These are phyloP conservation scores for Sorex araneus DNA, from an alignment of 2,113 vertebrate genomes.

Conservation along the genomic window DNA sequence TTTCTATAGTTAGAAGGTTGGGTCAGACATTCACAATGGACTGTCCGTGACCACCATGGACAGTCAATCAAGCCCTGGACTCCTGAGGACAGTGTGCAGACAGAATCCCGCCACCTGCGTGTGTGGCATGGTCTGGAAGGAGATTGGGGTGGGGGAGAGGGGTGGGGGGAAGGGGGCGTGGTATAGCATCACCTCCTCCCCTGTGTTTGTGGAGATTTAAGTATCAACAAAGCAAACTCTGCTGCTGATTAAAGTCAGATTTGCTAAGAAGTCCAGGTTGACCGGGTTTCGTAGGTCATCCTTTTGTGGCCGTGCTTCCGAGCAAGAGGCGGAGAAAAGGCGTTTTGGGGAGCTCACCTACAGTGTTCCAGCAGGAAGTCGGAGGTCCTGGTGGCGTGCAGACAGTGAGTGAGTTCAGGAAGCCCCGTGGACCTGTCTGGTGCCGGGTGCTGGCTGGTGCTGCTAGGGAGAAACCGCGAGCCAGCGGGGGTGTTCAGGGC, in stretches of 20 bases:
- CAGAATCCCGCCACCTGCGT: background rate
- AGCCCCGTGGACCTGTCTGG: background rate
- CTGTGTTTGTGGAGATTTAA: background rate
- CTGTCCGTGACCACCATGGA: background rate
- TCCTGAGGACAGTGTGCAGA: conserved; percentile 16
- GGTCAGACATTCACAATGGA: conserved; percentile 34
- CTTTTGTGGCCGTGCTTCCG: conserved; percentile 37
- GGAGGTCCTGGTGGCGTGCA: background rate
- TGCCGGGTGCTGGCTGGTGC: background rate
- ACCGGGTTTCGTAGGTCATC: conserved; percentile 26
- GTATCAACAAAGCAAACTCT: background rate
- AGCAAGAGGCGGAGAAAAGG: conserved; percentile 23
- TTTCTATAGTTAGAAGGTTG: conserved; percentile 76
- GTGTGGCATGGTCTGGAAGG: conserved; percentile 5
- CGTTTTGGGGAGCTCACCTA: background rate
- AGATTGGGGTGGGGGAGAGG: background rate
- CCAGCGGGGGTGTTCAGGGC: background rate
- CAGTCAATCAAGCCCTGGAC: conserved; percentile 56
- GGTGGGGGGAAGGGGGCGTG: too few relatives aligned
- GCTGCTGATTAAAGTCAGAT: conserved; percentile 9
- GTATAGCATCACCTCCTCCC: background rate
- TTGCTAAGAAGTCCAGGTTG: background rate
- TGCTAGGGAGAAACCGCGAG: background rate
- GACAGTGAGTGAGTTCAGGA: background rate
- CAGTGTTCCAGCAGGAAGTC: background rate